Percentiles rank a stretch among this genome's conserved stretches.
phyloP scores from a whole-genome alignment of 2,888 invertebrate species.

The Hypomecis atomaria region DNA sequence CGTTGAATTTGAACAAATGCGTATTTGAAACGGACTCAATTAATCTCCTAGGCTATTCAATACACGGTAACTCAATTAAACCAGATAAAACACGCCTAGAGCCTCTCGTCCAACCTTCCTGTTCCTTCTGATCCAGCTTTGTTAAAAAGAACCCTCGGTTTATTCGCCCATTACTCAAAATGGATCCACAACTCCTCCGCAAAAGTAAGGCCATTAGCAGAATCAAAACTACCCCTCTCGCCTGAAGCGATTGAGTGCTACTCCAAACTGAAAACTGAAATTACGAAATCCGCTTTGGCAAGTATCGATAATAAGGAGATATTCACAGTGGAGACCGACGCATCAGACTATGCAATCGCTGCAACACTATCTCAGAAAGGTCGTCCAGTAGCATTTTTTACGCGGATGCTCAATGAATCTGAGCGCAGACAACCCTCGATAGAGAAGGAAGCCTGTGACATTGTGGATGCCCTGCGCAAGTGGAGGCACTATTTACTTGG shows the following conservation, averaged over 20 bases:
- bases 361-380: slow-evolving; percentile 1
- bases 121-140: too few species aligned
- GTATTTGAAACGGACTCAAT: background rate
- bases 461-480: background rate
- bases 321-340: slow-evolving; percentile 1
- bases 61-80: background rate
- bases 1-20: background rate
- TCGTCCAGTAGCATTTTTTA: background rate
- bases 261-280: background rate
- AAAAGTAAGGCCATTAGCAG: background rate
- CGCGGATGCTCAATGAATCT: background rate
- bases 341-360: background rate
- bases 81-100: background rate
- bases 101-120: too few species aligned
- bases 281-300: background rate
- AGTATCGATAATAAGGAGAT: background rate
- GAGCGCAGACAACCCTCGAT: too few species aligned
- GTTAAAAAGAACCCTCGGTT: background rate
- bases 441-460: slow-evolving; percentile 2
- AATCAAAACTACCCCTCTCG: too few species aligned
- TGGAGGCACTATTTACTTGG: background rate
- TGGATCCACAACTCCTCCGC: background rate
- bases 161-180: background rate
- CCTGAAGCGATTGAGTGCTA: slow-evolving; percentile 1
- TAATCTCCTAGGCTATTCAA: background rate